Evolutionary conservation across 92 coral and sea anemone species (phyloP), one percentile per base, ranked within the genome.

Genomic region (Umimayanthus kanabou): DNA sequence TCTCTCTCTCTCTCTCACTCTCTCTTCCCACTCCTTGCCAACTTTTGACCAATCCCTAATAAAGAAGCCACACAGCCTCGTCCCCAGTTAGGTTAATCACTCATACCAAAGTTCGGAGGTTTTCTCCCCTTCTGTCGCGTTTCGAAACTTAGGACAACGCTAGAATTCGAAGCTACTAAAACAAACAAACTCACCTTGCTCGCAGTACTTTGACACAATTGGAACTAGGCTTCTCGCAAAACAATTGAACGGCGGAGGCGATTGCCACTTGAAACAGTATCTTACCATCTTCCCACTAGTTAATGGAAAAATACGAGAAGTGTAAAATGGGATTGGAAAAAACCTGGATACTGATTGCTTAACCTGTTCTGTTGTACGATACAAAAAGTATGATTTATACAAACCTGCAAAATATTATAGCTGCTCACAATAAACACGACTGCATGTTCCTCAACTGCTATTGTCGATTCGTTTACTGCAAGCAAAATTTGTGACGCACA

Each of bases 321-420:
- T 9, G 39, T 15, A 28, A 28, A 6, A 71, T 71, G 37, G 15
- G 40, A 26, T 30, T 71, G 1, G 1, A 11, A 71, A 28, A 71
- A n/a, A 28, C 6, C 73, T 23, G 73, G 69, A 8, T 1, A 61
- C 69, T 18, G 9, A 0, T 61, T 20, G 69, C 26, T 22, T 20
- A 3, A 61, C 73, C 9, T 67, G 30, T 23, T 26, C 73, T 67
- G 73, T 67, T 71, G 40, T n/a, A 14, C 10, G 6, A 28, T 1
- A 73, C 18, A 2, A 33, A 33, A 20, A 33, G 9, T 29, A 14
- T 47, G n/a, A 47, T 13, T 67, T 10, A 5, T 7, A 82, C 86
- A n/a, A 9, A 82, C 86, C 86, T 82, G 74, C 61, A 11, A 66
- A 43, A 82, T 40, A 82, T 39, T 82, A 47, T 58, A 82, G 29